phyloP scores from a whole-genome alignment of 2,113 vertebrate genomes.

The Sander lucioperca region DNA sequence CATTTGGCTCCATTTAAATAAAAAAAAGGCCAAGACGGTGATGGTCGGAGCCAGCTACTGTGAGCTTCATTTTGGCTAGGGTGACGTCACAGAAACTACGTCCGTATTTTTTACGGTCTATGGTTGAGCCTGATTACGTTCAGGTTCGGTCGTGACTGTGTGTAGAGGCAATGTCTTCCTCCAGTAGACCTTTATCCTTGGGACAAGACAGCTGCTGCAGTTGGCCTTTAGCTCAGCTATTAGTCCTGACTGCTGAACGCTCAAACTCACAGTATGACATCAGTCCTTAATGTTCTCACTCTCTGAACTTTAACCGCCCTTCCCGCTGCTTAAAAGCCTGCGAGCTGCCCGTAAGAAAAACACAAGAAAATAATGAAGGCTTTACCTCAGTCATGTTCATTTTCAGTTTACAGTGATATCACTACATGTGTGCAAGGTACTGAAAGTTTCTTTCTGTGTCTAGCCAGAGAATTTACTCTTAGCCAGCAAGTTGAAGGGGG shows the following conservation, averaged over 20 bases:
- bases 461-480: slow-evolving; percentile 98
- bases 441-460: slow-evolving; percentile 25
- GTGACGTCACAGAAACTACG: too few relatives aligned
- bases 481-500: slow-evolving; percentile 98
- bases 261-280: neutral
- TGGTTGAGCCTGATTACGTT: too few relatives aligned
- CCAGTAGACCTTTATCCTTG: too few relatives aligned
- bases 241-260: neutral
- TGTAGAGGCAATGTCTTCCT: too few relatives aligned
- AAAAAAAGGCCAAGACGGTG: too few relatives aligned
- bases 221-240: neutral
- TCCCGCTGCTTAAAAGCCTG: slow-evolving; percentile 3
- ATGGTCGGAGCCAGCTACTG: too few relatives aligned
- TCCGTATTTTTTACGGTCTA: too few relatives aligned
- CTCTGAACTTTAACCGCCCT: neutral
- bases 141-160: too few relatives aligned
- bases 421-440: neutral
- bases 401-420: neutral
- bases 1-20: neutral
- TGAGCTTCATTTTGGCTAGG: too few relatives aligned
- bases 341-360: neutral
- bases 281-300: slow-evolving; percentile 2
- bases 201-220: too few relatives aligned
- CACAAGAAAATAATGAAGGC: too few relatives aligned
- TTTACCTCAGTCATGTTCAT: neutral